Conservation (phyloP, 1,140 invertebrate species). For the Rhyacophila brunnea region DNA sequence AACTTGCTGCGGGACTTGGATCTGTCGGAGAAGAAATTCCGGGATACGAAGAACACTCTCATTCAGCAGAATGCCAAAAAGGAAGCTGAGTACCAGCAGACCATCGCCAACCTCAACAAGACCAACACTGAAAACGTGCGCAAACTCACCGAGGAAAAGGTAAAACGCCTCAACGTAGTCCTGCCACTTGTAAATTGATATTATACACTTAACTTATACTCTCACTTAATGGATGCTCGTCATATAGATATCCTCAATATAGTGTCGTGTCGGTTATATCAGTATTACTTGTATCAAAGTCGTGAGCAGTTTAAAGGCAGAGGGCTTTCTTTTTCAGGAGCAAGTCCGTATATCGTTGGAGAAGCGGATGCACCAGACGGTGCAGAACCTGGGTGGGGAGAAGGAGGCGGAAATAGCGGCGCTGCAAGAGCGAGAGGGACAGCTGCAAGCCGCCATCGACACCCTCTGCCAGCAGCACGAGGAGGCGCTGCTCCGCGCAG, state of each 20-base stretch:
- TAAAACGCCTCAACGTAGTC: too few species aligned
- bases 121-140: slow-evolving; percentile 70
- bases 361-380: slow-evolving; percentile 69
- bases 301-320: too few species aligned
- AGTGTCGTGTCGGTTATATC: too few species aligned
- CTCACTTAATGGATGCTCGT: too few species aligned
- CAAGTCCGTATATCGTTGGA: slow-evolving; percentile 69
- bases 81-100: slow-evolving; percentile 75
- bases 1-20: slow-evolving; percentile 75
- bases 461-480: slow-evolving; percentile 80
- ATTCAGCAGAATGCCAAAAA: slow-evolving; percentile 69
- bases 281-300: too few species aligned
- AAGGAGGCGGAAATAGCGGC: slow-evolving; percentile 74
- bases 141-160: slow-evolving; percentile 77
- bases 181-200: too few species aligned
- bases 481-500: slow-evolving; percentile 76
- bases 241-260: too few species aligned
- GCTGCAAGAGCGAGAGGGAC: slow-evolving; percentile 69
- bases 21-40: slow-evolving; percentile 67
- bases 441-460: slow-evolving; percentile 72
- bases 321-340: slow-evolving; percentile 54
- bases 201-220: too few species aligned
- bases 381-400: slow-evolving; percentile 68
- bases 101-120: slow-evolving; percentile 68
- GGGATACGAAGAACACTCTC: slow-evolving; percentile 70